A percentile compares a stretch with the other conserved stretches of the same genome.
phyloP scores from a whole-genome alignment of 2,888 invertebrate genomes.

The Lithophane socia region DNA sequence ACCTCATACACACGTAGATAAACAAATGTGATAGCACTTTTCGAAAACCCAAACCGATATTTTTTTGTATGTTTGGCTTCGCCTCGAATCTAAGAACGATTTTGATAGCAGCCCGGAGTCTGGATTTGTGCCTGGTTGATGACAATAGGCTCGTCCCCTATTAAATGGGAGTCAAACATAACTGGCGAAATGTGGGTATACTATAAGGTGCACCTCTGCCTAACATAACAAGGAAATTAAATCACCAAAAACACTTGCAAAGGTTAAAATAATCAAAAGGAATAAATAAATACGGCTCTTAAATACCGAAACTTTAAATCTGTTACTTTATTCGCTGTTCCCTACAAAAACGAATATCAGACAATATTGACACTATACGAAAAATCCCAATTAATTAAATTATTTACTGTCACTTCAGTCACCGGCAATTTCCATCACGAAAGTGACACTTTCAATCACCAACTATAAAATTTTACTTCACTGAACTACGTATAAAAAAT shows the following conservation, averaged over 20 bases:
- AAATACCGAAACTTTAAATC: not conserved
- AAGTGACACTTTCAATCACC: slow-evolving; percentile 38
- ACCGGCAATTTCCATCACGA: slow-evolving; percentile 4
- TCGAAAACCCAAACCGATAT: no score
- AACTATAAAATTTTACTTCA: slow-evolving; percentile 39
- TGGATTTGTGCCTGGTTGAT: no score
- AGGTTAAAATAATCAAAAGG: not conserved
- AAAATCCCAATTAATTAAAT: slow-evolving; percentile 14
- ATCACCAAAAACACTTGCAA: not conserved
- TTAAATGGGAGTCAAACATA: no score
- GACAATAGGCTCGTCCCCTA: no score
- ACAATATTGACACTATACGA: slow-evolving; percentile 26
- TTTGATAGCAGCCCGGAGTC: no score
- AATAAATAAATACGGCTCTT: not conserved
- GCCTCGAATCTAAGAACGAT: no score
- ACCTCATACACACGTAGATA: no score
- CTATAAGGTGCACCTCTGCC: no score
- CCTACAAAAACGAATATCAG: not conserved
- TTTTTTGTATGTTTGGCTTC: no score
- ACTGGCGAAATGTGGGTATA: no score
- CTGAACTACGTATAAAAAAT: slow-evolving; percentile 40
- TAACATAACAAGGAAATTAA: not conserved
- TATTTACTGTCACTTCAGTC: not conserved
- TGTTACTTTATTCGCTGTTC: not conserved
- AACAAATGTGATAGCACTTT: no score